phyloP scores from a whole-genome alignment of 2,797 vertebrate species.

The Sebastes kiyomatsui region DNA sequence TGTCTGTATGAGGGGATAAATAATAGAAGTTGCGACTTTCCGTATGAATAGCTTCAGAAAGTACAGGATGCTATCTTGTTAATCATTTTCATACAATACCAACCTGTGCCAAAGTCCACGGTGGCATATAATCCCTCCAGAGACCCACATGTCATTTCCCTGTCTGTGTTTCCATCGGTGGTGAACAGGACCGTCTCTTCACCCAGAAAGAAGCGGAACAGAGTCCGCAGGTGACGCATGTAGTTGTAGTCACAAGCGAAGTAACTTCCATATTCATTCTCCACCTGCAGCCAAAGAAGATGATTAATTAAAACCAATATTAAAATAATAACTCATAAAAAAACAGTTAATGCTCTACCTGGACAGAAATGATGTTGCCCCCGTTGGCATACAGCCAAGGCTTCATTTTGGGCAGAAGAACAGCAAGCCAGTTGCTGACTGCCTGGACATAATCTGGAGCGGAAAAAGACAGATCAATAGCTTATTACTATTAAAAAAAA shows the following conservation, averaged over 20 bases:
- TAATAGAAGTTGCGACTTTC: not conserved
- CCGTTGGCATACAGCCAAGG: slow-evolving; percentile 90
- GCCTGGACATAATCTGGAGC: slow-evolving; percentile 89
- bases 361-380: slow-evolving; percentile 95
- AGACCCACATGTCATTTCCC: slow-evolving; percentile 89
- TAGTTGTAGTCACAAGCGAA: slow-evolving; percentile 90
- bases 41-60: not conserved
- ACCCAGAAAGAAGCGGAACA: slow-evolving; percentile 88
- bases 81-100: not conserved
- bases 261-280: slow-evolving; percentile 98
- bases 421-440: slow-evolving; percentile 89
- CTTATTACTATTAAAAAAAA: not conserved
- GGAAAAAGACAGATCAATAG: not conserved
- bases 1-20: slow-evolving; percentile 74
- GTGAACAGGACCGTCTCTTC: slow-evolving; percentile 90
- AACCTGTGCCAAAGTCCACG: slow-evolving; percentile 95
- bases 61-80: not conserved
- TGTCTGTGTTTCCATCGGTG: slow-evolving; percentile 85
- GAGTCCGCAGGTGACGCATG: slow-evolving; percentile 84
- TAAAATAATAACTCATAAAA: not conserved
- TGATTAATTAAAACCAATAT: not conserved
- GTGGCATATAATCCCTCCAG: slow-evolving; percentile 91
- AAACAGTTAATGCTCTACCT: slow-evolving; percentile 78
- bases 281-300: slow-evolving; percentile 83
- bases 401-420: slow-evolving; percentile 90